Evolutionary conservation across 2,113 vertebrate species (phyloP).

Genomic region (Tautogolabrus adspersus): DNA sequence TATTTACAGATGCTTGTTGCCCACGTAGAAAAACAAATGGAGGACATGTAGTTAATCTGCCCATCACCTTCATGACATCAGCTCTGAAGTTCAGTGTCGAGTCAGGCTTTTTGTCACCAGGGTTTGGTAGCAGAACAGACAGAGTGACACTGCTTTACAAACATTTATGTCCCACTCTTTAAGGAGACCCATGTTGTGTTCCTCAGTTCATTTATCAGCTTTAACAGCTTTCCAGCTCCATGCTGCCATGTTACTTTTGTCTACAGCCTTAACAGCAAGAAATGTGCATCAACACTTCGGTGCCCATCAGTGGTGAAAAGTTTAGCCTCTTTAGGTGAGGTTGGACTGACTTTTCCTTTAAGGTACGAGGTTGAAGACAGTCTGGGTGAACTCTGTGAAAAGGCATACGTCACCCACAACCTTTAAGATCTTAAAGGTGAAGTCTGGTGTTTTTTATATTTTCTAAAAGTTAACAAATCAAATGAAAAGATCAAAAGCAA

Average conservation of each 20-base stretch:
- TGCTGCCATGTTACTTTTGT: constrained; percentile 67
- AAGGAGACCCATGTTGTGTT: constrained; percentile 23
- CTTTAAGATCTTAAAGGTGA: constrained; percentile 41
- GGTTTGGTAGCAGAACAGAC: constrained; percentile 55
- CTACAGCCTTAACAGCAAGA: constrained; percentile 58
- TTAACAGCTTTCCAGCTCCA: constrained; percentile 47
- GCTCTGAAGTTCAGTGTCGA: constrained; percentile 34
- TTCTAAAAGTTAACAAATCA: constrained; percentile 17
- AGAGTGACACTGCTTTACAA: constrained; percentile 55
- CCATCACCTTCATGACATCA: constrained; percentile 38
- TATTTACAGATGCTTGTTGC: constrained; percentile 29
- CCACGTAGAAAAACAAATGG: constrained; percentile 13
- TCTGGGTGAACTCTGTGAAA: constrained; percentile 47
- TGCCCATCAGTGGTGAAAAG: constrained; percentile 8
- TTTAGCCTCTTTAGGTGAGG: constrained; percentile 29
- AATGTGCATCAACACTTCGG: constrained; percentile 4
- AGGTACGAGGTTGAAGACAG: constrained; percentile 15
- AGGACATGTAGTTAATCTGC: constrained; percentile 27
- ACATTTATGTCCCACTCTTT: constrained; percentile 26
- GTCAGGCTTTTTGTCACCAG: constrained; percentile 46
- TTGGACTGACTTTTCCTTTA: neutral
- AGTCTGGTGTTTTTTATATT: constrained; percentile 31
- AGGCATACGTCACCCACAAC: constrained; percentile 57
- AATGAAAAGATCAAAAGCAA: constrained; percentile 11
- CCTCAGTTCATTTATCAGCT: constrained; percentile 30